A percentile compares a stretch with the other conserved stretches of the same genome.
Evolutionary conservation across 2,888 invertebrate species (phyloP).

Genomic region (Abrostola triplasia): DNA sequence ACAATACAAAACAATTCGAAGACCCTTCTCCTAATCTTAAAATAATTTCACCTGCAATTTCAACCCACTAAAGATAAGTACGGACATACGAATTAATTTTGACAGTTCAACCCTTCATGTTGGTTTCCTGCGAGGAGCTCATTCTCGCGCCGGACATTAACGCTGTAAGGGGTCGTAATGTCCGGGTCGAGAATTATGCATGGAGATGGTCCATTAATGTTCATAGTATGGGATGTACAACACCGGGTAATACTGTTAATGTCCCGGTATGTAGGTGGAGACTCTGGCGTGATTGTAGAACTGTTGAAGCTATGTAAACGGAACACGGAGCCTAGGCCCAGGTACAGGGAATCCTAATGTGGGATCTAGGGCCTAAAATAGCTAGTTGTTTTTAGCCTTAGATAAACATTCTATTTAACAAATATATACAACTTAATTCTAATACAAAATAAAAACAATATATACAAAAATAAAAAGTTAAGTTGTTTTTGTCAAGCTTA

Average conservation of each 20-base stretch:
- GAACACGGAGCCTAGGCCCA: too few relatives aligned
- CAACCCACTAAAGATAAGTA: constrained; percentile 8
- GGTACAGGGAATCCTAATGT: too few relatives aligned
- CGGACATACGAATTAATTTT: constrained; percentile 26
- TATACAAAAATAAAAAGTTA: too few relatives aligned
- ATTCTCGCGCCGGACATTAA: constrained; percentile 17
- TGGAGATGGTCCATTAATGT: constrained; percentile 24
- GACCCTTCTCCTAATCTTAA: background rate
- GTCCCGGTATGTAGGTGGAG: background rate
- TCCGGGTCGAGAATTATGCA: constrained; percentile 33
- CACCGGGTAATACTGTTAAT: constrained; percentile 17
- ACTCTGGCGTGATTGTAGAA: constrained; percentile 16
- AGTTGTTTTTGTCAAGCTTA: too few relatives aligned
- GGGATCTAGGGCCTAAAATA: too few relatives aligned
- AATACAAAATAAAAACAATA: too few relatives aligned
- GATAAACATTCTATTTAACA: too few relatives aligned
- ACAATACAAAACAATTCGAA: too few relatives aligned
- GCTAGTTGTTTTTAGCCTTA: too few relatives aligned
- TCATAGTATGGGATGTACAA: constrained; percentile 5
- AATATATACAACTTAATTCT: too few relatives aligned
- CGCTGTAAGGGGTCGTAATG: constrained; percentile 4
- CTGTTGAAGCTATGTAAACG: too few relatives aligned
- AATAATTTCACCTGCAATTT: background rate
- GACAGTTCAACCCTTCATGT: constrained; percentile 27
- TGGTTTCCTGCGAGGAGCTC: constrained; percentile 15